phyloP scores from a whole-genome alignment of 2,113 vertebrate species.

The Stigmatopora argus region DNA sequence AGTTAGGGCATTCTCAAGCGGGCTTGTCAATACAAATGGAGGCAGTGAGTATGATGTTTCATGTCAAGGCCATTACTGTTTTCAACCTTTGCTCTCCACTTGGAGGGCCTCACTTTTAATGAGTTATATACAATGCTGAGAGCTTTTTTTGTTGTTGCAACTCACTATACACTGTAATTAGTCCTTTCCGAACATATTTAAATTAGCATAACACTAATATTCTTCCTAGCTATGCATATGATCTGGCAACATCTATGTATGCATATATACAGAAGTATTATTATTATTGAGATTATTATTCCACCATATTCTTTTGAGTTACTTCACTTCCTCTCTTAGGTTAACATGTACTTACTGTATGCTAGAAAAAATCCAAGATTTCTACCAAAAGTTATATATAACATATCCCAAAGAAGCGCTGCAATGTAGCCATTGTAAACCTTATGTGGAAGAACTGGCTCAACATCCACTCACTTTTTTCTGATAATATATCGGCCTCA shows the following conservation, averaged over 20 bases:
- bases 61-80: conserved; percentile 62
- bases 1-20: conserved; percentile 66
- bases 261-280: too few relatives aligned
- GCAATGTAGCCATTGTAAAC: conserved; percentile 5
- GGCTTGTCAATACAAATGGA: conserved; percentile 71
- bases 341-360: neutral
- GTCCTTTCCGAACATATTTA: neutral
- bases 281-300: neutral
- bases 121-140: neutral
- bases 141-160: neutral
- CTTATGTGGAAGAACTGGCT: conserved; percentile 11
- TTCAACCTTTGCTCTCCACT: conserved; percentile 37
- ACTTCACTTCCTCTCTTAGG: neutral
- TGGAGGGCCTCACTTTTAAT: conserved; percentile 30
- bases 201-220: too few relatives aligned
- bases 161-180: neutral
- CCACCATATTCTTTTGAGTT: neutral
- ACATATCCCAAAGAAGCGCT: neutral
- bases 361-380: neutral
- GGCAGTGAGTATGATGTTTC: conserved; percentile 69
- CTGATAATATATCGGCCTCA: conserved; percentile 11
- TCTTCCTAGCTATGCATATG: too few relatives aligned
- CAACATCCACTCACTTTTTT: conserved; percentile 14
- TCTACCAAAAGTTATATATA: neutral
- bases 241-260: too few relatives aligned